phyloP scores from a whole-genome alignment of 2,113 vertebrate species.

The Pao palembangensis region DNA sequence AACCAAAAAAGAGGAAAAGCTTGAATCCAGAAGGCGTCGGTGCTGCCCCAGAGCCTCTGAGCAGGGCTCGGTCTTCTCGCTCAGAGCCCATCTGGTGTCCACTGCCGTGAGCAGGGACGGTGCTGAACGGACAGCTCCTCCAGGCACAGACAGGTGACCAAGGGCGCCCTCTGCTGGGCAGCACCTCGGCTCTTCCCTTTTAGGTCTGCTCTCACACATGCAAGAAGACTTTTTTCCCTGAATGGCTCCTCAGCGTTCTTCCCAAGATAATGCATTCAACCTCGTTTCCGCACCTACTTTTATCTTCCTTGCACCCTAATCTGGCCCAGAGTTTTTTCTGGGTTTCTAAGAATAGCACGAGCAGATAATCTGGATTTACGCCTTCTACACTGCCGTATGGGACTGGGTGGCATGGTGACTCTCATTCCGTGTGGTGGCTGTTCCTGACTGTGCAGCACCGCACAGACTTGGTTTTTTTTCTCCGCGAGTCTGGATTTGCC shows the following conservation, averaged over 20 bases:
- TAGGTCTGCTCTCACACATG: too few relatives aligned
- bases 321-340: constrained; percentile 39
- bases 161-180: constrained; percentile 45
- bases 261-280: background rate
- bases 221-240: too few relatives aligned
- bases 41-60: too few relatives aligned
- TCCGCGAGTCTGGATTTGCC: too few relatives aligned
- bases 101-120: constrained; percentile 18
- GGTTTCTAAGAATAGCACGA: constrained; percentile 57
- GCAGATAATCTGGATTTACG: constrained; percentile 63
- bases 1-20: too few relatives aligned
- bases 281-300: constrained; percentile 16
- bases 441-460: constrained; percentile 11
- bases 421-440: constrained; percentile 10
- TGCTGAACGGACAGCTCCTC: constrained; percentile 80
- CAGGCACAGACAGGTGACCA: constrained; percentile 8
- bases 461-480: constrained; percentile 17
- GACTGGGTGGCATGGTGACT: constrained; percentile 31
- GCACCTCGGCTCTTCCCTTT: too few relatives aligned
- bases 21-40: too few relatives aligned
- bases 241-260: too few relatives aligned
- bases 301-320: constrained; percentile 30
- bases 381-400: constrained; percentile 37
- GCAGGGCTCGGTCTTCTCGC: too few relatives aligned
- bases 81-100: too few relatives aligned